These are phyloP conservation scores for Aptenodytes patagonicus DNA, from an alignment of 2,113 vertebrate species.

Conservation along the genomic window DNA sequence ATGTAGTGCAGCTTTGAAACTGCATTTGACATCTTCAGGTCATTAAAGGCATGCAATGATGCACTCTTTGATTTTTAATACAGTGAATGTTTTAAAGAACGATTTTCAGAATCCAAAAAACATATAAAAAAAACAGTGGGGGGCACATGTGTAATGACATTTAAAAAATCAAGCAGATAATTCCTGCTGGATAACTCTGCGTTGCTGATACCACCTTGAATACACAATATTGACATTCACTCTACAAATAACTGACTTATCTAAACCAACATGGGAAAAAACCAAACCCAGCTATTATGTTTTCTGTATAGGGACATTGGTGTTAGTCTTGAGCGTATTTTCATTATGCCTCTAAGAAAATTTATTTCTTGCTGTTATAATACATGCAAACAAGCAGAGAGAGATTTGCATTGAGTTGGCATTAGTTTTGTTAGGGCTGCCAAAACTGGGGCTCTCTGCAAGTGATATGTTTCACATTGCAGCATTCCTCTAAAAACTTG, in stretches of 20 bases:
- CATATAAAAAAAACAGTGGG: not conserved
- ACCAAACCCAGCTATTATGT: not conserved
- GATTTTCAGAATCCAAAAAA: not conserved
- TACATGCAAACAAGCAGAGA: conserved; percentile 34
- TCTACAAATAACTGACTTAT: not conserved
- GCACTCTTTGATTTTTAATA: not conserved
- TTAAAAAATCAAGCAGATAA: not conserved
- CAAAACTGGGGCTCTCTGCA: conserved; percentile 42
- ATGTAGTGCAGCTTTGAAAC: not conserved
- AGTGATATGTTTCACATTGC: conserved; percentile 53
- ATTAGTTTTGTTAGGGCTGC: conserved; percentile 39
- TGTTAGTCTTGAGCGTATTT: not conserved
- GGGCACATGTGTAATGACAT: not conserved
- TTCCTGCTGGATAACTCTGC: not conserved
- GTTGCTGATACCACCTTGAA: not conserved
- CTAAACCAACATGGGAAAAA: not conserved
- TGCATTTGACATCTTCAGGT: not conserved
- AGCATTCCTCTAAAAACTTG: conserved; percentile 42
- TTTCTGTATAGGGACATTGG: not conserved
- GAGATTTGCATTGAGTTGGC: conserved; percentile 52
- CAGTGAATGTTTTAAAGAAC: not conserved
- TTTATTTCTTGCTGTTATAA: conserved; percentile 29
- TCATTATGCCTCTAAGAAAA: not conserved
- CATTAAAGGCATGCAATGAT: not conserved
- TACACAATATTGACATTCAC: not conserved